Conservation (phyloP, 2,797 vertebrate genomes). For the Varecia variegata region DNA sequence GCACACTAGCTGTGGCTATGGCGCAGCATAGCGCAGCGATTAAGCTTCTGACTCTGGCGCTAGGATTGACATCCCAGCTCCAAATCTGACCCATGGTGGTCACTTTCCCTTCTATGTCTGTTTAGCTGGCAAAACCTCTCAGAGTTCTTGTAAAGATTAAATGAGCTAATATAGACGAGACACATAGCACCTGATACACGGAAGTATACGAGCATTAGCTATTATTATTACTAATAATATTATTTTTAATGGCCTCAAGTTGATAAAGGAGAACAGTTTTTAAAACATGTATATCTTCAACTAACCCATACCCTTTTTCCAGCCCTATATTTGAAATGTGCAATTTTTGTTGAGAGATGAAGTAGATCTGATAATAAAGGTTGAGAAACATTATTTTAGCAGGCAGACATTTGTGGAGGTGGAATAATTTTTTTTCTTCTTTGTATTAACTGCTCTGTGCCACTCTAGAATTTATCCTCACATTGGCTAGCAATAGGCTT, state of each 20-base stretch:
- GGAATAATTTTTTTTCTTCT: slow-evolving; percentile 41
- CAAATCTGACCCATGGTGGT: neutral
- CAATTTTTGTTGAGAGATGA: neutral
- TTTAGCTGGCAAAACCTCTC: neutral
- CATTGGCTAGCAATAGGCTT: slow-evolving; percentile 49
- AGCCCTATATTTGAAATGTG: neutral
- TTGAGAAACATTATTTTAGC: slow-evolving; percentile 4
- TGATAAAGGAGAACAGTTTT: neutral
- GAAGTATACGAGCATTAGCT: neutral
- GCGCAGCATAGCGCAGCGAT: accelerated
- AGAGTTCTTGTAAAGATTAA: neutral
- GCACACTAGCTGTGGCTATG: accelerated
- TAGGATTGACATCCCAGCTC: neutral
- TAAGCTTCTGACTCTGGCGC: neutral
- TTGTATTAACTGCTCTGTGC: slow-evolving; percentile 51
- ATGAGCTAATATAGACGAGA: neutral
- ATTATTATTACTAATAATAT: neutral
- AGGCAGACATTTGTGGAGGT: neutral
- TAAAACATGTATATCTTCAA: neutral
- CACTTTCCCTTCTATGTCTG: neutral
- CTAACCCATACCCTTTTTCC: neutral
- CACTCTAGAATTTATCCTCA: slow-evolving; percentile 68
- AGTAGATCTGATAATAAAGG: slow-evolving; percentile 14
- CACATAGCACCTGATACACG: neutral
- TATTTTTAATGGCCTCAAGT: neutral